These are phyloP conservation scores for Galeruca laticollis DNA, from an alignment of 2,888 invertebrate genomes.

Conservation along the genomic window DNA sequence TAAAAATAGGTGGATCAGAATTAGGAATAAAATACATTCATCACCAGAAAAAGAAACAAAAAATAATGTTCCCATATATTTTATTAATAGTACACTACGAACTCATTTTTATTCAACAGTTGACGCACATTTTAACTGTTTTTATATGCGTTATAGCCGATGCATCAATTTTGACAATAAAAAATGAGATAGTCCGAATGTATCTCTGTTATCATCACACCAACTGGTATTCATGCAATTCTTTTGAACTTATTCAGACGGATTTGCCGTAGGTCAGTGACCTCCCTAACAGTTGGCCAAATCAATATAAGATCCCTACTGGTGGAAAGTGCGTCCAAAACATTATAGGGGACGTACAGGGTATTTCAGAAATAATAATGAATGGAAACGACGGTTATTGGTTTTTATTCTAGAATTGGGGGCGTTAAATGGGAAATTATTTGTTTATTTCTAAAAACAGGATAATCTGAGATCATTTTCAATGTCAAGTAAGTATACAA, in stretches of 20 bases:
- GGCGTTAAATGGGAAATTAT: neutral
- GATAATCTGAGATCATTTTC: no score
- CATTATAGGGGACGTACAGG: conserved; percentile 31
- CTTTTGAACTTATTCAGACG: conserved; percentile 60
- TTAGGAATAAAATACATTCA: no score
- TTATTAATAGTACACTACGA: no score
- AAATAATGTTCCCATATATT: no score
- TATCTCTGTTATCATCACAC: conserved; percentile 34
- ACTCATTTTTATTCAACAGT: no score
- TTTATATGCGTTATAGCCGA: neutral
- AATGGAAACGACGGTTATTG: conserved; percentile 23
- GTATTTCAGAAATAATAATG: conserved; percentile 28
- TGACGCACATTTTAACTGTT: no score
- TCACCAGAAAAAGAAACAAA: no score
- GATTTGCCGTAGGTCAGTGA: conserved; percentile 60
- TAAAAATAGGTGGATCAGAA: no score
- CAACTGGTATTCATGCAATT: conserved; percentile 54
- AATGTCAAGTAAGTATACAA: no score
- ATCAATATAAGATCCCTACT: conserved; percentile 54
- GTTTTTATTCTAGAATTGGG: neutral
- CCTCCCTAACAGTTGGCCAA: conserved; percentile 57
- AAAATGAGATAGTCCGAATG: conserved; percentile 16
- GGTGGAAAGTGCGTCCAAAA: conserved; percentile 40
- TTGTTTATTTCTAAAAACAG: no score
- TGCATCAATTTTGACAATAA: conserved; percentile 1